Percentiles rank a stretch among this genome's conserved stretches.
Conservation (phyloP, 2,888 invertebrate genomes). For the Clanis bilineata region DNA sequence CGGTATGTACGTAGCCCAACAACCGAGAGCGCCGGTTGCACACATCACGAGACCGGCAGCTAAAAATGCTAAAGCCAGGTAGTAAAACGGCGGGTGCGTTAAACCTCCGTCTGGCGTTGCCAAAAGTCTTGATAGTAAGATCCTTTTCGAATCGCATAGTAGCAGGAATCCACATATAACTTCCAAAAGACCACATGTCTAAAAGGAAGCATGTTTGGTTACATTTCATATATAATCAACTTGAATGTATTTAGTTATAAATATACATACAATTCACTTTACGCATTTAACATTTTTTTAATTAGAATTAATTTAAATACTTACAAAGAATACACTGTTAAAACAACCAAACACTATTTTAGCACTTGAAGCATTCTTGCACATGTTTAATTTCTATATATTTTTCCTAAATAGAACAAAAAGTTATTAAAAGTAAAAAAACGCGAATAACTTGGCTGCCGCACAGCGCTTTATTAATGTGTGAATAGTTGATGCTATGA, state of each 20-base stretch:
- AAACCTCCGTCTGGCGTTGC: conserved; percentile 83
- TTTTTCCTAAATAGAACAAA: conserved; percentile 24
- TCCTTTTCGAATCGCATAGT: conserved; percentile 86
- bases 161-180: conserved; percentile 88
- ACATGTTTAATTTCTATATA: conserved; percentile 47
- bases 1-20: conserved; percentile 90
- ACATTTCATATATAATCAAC: too few relatives aligned
- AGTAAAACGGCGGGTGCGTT: conserved; percentile 89
- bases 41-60: conserved; percentile 86
- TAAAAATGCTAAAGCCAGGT: conserved; percentile 87
- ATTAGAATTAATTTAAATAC: conserved; percentile 39
- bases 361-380: conserved; percentile 77
- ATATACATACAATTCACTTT: conserved; percentile 7
- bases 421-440: conserved; percentile 17
- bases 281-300: neutral
- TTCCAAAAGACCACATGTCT: conserved; percentile 88
- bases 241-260: too few relatives aligned
- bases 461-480: conserved; percentile 47
- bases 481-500: conserved; percentile 69
- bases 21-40: conserved; percentile 87
- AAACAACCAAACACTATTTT: conserved; percentile 85
- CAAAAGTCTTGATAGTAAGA: conserved; percentile 87
- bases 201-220: conserved; percentile 34
- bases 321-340: conserved; percentile 85
- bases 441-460: conserved; percentile 32